A percentile compares a stretch with the other conserved stretches of the same genome.
Conservation (phyloP, 2,888 invertebrate species). For the Phalera bucephala region DNA sequence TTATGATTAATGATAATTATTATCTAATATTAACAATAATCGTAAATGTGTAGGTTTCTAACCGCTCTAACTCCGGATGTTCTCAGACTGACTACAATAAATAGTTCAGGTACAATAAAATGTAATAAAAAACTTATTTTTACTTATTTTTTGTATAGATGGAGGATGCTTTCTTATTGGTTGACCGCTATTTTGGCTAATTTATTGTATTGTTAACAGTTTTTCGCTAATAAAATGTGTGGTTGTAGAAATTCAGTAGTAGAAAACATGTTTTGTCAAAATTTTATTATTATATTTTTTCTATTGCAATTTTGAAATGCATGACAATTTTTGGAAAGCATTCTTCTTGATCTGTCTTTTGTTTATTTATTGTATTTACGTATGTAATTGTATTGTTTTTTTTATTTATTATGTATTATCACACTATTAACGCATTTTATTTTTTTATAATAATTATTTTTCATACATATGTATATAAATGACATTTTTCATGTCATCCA, state of each 20-base stretch:
- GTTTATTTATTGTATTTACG: conserved; percentile 12
- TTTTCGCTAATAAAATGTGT: conserved; percentile 24
- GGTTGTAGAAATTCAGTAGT: conserved; percentile 32
- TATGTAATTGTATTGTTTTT: conserved; percentile 14
- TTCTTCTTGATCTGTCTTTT: conserved; percentile 57
- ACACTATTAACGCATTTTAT: no score
- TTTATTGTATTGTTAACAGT: no score
- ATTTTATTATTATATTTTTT: conserved; percentile 21
- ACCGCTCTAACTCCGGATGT: conserved; percentile 82
- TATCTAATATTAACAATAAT: conserved; percentile 28
- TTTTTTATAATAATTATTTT: conserved; percentile 18
- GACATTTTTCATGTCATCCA: no score
- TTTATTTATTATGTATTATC: conserved; percentile 25
- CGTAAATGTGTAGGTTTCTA: conserved; percentile 75
- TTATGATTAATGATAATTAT: no score
- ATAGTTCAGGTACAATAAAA: conserved; percentile 75
- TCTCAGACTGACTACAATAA: conserved; percentile 81
- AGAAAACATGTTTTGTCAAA: conserved; percentile 18
- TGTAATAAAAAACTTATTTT: conserved; percentile 44
- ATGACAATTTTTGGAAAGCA: conserved; percentile 65
- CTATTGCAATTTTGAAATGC: conserved; percentile 33
- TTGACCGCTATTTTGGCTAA: conserved; percentile 50
- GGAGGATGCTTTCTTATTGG: conserved; percentile 77
- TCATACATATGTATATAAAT: no score
- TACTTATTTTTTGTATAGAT: conserved; percentile 46